These are phyloP conservation scores for Drosophila equinoxialis DNA, from an alignment of 1,140 invertebrate genomes.

Conservation along the genomic window DNA sequence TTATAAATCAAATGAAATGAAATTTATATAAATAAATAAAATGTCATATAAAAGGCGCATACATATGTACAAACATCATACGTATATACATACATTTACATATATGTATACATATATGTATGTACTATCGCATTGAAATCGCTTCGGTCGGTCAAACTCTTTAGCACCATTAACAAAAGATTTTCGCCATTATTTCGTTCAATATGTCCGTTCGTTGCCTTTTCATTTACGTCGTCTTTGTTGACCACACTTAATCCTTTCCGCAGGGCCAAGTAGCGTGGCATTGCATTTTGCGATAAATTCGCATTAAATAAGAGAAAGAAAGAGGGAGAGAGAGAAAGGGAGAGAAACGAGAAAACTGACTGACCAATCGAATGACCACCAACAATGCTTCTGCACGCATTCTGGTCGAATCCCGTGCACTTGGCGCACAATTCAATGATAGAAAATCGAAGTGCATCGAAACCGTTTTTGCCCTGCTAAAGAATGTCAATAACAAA, in stretches of 20 bases:
- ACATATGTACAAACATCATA: conserved; percentile 4
- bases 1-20: conserved; percentile 68
- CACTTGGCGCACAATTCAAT: conserved; percentile 59
- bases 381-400: conserved; percentile 61
- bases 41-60: conserved; percentile 17
- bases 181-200: conserved; percentile 22
- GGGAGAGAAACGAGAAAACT: neutral
- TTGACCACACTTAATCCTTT: conserved; percentile 73
- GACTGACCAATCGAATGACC: conserved; percentile 48
- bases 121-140: conserved; percentile 28
- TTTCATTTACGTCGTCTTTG: conserved; percentile 61
- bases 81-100: neutral
- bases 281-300: conserved; percentile 75
- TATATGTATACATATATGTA: no score
- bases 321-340: neutral
- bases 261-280: conserved; percentile 23
- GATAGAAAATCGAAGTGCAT: conserved; percentile 67
- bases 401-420: conserved; percentile 58
- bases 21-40: conserved; percentile 46
- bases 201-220: conserved; percentile 30
- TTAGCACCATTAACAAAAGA: conserved; percentile 77
- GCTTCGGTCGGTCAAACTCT: conserved; percentile 49
- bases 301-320: conserved; percentile 65
- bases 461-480: conserved; percentile 17
- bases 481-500: conserved; percentile 69